These are phyloP conservation scores for Proteles cristata DNA, from an alignment of 2,113 vertebrate species.

Conservation along the genomic window DNA sequence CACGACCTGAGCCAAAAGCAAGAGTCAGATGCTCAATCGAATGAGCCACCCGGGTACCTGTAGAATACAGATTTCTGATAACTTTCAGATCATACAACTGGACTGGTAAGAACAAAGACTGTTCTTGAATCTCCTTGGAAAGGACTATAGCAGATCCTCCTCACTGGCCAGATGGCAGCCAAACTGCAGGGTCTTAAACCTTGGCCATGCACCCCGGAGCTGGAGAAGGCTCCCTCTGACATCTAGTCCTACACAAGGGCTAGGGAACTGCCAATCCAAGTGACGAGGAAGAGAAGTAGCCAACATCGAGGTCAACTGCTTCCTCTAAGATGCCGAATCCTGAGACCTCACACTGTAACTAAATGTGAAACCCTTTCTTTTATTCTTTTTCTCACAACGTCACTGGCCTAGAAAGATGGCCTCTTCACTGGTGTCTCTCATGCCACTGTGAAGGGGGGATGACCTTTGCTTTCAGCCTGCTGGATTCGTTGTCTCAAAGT, in stretches of 20 bases:
- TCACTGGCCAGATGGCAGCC: background rate
- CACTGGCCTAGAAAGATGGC: background rate
- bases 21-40: too few relatives aligned
- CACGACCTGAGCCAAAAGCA: too few relatives aligned
- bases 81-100: background rate
- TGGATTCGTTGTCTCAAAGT: background rate
- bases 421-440: background rate
- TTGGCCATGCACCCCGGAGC: background rate
- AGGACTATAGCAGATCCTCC: background rate
- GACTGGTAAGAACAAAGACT: background rate
- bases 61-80: background rate
- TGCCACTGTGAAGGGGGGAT: background rate
- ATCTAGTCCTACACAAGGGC: background rate
- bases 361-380: background rate
- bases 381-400: background rate
- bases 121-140: background rate
- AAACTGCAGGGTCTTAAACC: background rate
- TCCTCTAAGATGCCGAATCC: background rate
- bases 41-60: too few relatives aligned
- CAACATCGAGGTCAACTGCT: background rate
- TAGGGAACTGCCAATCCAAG: background rate
- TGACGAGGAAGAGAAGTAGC: background rate
- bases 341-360: background rate
- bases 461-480: background rate
- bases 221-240: background rate